phyloP scores from a whole-genome alignment of 1,140 invertebrate species.

The Pseudomyrmex concolor region DNA sequence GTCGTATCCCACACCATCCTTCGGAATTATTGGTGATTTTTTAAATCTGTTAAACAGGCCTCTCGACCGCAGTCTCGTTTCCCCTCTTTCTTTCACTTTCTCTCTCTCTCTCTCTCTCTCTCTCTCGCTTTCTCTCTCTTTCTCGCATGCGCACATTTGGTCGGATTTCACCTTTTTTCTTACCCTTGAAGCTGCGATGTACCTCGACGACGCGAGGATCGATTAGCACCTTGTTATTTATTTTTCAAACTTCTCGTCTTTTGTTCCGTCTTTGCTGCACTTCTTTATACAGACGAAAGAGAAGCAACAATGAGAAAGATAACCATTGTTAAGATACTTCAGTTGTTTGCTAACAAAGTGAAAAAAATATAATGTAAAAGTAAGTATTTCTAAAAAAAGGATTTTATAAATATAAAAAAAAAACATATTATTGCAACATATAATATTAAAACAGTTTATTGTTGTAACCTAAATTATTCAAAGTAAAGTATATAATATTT shows the following conservation, averaged over 20 bases:
- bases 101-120: neutral
- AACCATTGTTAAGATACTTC: neutral
- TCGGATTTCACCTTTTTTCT: slow-evolving; percentile 45
- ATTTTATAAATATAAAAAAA: neutral
- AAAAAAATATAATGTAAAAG: neutral
- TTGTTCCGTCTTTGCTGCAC: neutral
- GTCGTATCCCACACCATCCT: slow-evolving; percentile 16
- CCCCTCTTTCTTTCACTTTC: slow-evolving; percentile 27
- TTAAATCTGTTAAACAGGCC: slow-evolving; percentile 86
- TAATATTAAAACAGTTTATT: no score
- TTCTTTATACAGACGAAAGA: slow-evolving; percentile 33
- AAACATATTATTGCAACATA: no score
- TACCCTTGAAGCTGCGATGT: neutral
- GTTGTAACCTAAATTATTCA: no score
- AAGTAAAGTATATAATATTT: no score
- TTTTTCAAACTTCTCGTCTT: slow-evolving; percentile 80
- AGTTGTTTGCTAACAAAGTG: neutral
- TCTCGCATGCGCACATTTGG: slow-evolving; percentile 5
- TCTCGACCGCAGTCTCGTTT: slow-evolving; percentile 80
- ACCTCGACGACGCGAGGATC: slow-evolving; percentile 49
- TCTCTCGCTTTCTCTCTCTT: slow-evolving; percentile 57
- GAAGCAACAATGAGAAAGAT: neutral
- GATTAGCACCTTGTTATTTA: slow-evolving; percentile 85
- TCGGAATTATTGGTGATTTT: slow-evolving; percentile 75
- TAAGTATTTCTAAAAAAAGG: neutral